phyloP scores from a whole-genome alignment of 1,140 invertebrate species.

The Brachionus calyciflorus region DNA sequence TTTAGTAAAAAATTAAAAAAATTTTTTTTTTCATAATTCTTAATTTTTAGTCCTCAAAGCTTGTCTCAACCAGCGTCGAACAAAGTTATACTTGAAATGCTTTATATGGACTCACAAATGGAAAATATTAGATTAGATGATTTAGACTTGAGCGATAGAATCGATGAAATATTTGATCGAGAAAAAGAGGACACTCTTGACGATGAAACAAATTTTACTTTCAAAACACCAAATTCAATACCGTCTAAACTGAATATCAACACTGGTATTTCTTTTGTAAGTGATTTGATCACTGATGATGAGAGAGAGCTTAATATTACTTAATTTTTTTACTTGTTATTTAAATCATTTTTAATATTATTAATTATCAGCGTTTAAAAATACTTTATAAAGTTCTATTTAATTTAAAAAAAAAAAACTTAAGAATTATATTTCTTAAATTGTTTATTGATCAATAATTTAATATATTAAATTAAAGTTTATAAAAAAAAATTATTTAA shows the following conservation, averaged over 20 bases:
- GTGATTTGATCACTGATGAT: too few species aligned
- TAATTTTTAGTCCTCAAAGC: not conserved
- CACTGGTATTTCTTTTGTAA: too few species aligned
- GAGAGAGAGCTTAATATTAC: not conserved
- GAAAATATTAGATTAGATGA: constrained; percentile 12
- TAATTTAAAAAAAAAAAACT: too few species aligned
- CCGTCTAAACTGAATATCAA: too few species aligned
- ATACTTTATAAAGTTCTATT: too few species aligned
- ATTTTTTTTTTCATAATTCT: not conserved
- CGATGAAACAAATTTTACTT: not conserved
- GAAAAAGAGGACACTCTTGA: not conserved
- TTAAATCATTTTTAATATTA: too few species aligned
- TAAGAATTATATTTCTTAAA: too few species aligned
- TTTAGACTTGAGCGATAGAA: constrained; percentile 4
- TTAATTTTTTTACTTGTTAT: too few species aligned
- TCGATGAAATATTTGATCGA: constrained; percentile 8
- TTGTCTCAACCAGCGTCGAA: constrained; percentile 16
- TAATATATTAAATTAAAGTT: too few species aligned
- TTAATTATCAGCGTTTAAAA: too few species aligned
- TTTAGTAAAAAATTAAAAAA: not conserved
- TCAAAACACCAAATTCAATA: too few species aligned
- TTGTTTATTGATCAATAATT: too few species aligned
- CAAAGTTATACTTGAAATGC: constrained; percentile 16
- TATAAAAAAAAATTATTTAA: constrained; percentile 5
- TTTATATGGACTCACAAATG: constrained; percentile 31